Base-by-base conservation (phyloP, 2,113 vertebrate genomes). In the Aegypius monachus region DNA sequence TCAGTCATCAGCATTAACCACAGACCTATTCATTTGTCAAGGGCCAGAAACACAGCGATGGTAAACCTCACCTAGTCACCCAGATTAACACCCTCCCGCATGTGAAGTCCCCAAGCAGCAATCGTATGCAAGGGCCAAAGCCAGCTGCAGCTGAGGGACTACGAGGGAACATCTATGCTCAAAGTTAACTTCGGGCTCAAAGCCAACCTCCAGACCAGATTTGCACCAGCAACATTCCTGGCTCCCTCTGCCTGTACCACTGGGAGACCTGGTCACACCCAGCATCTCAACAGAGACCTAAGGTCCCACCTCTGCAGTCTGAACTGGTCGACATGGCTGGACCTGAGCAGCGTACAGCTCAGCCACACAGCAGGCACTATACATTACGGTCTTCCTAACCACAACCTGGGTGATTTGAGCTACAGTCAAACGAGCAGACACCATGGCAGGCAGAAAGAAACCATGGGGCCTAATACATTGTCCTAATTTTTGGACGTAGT, bases 31-130 rank as follows among this genome's bases (percentile, higher is more conserved):
- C 18, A 9, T 47, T 2, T 73, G 34, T 7, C 62, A 85, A 4
- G 11, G 31, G 40, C 5, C 70, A 70, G 63, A 67, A 59, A n/a
- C 9, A 29, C 25, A 47, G 8, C 0, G 7, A 13, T 0, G 2
- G 22, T 6, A 32, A 92, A 38, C 3, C 29, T 29, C 21, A 65
- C n/a, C 27, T 32, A 40, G 32, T 16, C 38, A 61, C 36, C 11
- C 63, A 59, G 32, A 29, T 48, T 59, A 88, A 68, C 78, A 40
- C 40, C n/a, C 9, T 48, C 55, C 19, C 7, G 9, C 38, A 29
- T 2, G 19, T 47, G 15, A 84, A 70, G 66, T 56, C 50, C 9
- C 38, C 53, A 34, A 23, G 79, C n/a, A 93, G 63, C 16, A 38
- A 50, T 16, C 1, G 0, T 8, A 13, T 36, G 26, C 17, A 32